Evolutionary conservation across 2,113 vertebrate genomes (phyloP), one percentile per base, ranked within the genome.

Genomic region (Cinclus mexicanus): DNA sequence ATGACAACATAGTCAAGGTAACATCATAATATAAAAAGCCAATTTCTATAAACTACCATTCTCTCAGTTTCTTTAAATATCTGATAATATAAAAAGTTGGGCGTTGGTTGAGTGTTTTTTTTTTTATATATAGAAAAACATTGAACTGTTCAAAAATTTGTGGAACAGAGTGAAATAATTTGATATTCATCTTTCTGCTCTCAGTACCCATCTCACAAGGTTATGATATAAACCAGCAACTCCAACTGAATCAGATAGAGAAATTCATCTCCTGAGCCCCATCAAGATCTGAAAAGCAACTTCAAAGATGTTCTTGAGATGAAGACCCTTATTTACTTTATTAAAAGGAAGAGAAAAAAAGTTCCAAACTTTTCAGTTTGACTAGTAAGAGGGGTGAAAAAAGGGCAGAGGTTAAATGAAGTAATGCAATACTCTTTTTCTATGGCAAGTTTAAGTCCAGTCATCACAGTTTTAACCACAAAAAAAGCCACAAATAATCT

Each of bases 281-380:
- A 69, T 93, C 79, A 85, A 92, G 83, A 61, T 55, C 53, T 47
- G 63, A 94, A 94, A 95, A 87, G 37, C 53, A 91, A 37, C 83
- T 96, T 93, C 89, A 89, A 94, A 92, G 65, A 49, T 69, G 79
- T 24, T 80, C 9, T 13, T 91, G 33, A 75, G 37, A 37, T 65
- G 42, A 53, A 93, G 60, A 86, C 12, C 41, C 21, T 86, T 35
- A 67, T n/a, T 70, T 65, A 87, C 29, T 78, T 75, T 57, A 22
- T 46, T 68, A 50, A 59, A 42, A 69, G 12, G 16, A 75, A 50
- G 4, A 9, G 10, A 6, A 57, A 55, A 28, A 31, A 31, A 20
- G 0, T 1, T 7, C 16, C 9, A 57, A 65, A 61, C 17, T 78
- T 91, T 59, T 65, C 21, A 21, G 4, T 50, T 68, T 63, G n/a